Base-by-base conservation (phyloP, 1,140 invertebrate genomes). In the Microplitis demolitor region DNA sequence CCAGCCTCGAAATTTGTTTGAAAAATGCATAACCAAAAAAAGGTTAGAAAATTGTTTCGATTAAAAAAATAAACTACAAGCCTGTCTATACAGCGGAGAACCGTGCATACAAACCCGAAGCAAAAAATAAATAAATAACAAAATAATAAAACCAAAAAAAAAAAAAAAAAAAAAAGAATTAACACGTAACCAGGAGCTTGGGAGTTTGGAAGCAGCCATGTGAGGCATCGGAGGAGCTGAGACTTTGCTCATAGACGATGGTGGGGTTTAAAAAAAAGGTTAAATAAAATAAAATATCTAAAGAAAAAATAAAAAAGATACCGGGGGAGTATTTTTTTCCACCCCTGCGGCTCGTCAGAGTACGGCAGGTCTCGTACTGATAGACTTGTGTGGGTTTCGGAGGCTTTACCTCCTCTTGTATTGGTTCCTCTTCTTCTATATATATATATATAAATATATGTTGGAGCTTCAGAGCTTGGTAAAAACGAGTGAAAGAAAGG, bases 341-440 rank as follows among this genome's bases (percentile, higher is more conserved):
- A 67, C 66, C 66, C 66, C 39, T 67, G 66, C 50, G 66, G 50
- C 66, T 67, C 66, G 66, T 67, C 66, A 67, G 39, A 45, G 37
- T 11, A 35, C 60, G 11, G 9, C 60, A 37, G 14, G 33, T 62
- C 34, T 62, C 60, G 13, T 39, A 56, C 53, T 6, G 60, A 62
- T 35, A 33, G 60, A 51, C 63, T 66, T 14, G 63, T 66, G 63
- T 66, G 63, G 63, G 63, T 66, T 66, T 66, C 63, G 63, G 45
- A 66, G 63, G 34, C 63, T 66, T 31, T 16, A 16, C 13, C 5
- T 39, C 33, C n/a, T 37, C 14, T 66, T 34, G 66, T 67, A 39
- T 34, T 53, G 24, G 45, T 67, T 24, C 37, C 24, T 6, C 39
- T 45, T 45, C 39, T 45, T 6, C 3, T 45, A 6, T 45, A 45